A percentile compares a stretch with the other conserved stretches of the same genome.
Conservation (phyloP, 2,113 vertebrate species). For the Ctenodactylus gundi region DNA sequence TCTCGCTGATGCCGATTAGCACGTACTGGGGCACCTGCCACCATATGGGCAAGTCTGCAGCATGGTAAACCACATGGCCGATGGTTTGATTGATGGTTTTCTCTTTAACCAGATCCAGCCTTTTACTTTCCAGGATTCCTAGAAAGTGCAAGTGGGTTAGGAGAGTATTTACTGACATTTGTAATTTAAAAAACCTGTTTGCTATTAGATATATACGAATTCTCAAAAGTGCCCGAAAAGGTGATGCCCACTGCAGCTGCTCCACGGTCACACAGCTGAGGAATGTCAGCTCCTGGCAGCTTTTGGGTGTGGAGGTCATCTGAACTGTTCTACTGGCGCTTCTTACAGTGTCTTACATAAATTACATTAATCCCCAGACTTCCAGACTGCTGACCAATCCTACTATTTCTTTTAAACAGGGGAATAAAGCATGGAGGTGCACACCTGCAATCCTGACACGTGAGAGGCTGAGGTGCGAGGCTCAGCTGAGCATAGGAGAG, state of each 20-base stretch:
- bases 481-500: neutral
- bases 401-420: neutral
- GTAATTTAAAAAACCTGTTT: neutral
- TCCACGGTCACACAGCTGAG: neutral
- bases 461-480: neutral
- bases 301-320: neutral
- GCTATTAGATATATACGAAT: rapidly evolving
- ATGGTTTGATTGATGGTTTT: slow-evolving; percentile 91
- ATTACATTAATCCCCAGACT: neutral
- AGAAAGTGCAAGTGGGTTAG: neutral
- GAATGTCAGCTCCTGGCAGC: rapidly evolving
- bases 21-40: slow-evolving; percentile 99
- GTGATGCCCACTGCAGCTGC: rapidly evolving
- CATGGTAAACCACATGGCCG: slow-evolving; percentile 90
- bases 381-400: rapidly evolving
- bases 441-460: neutral
- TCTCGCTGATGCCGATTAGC: slow-evolving; percentile 97
- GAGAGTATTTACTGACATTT: neutral
- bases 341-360: neutral
- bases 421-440: rapidly evolving
- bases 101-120: slow-evolving; percentile 88
- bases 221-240: rapidly evolving
- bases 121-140: slow-evolving; percentile 97
- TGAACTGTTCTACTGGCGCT: neutral
- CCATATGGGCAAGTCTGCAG: slow-evolving; percentile 95